Percentiles rank a stretch among this genome's conserved stretches.
These are phyloP conservation scores for Girardinichthys multiradiatus DNA, from an alignment of 2,113 vertebrate species.

Conservation along the genomic window DNA sequence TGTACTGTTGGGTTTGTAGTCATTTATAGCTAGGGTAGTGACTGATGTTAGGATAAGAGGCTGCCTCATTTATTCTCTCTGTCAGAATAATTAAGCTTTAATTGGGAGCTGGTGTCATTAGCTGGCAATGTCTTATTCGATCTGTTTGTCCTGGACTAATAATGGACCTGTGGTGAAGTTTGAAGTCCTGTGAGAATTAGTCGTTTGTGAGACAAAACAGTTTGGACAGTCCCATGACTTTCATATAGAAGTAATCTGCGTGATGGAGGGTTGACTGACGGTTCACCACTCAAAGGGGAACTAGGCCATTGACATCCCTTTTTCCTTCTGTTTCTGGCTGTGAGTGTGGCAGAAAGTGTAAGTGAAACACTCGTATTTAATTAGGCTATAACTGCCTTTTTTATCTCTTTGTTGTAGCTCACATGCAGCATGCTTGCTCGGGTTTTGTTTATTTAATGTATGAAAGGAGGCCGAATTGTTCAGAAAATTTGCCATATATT, in stretches of 20 bases:
- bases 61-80: constrained; percentile 25
- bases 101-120: constrained; percentile 11
- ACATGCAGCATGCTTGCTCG: constrained; percentile 1
- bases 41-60: constrained; percentile 7
- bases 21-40: constrained; percentile 7
- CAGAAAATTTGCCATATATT: constrained; percentile 14
- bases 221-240: constrained; percentile 12
- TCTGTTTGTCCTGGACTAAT: constrained; percentile 1
- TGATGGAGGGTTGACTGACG: constrained; percentile 33
- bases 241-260: constrained; percentile 11
- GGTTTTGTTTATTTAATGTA: constrained; percentile 13
- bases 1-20: constrained; percentile 10
- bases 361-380: constrained; percentile 38
- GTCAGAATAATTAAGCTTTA: background rate
- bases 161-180: background rate
- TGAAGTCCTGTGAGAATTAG: background rate
- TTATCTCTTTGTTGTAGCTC: constrained; percentile 2
- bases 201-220: background rate
- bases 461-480: constrained; percentile 9
- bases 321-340: constrained; percentile 58
- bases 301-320: constrained; percentile 72
- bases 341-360: constrained; percentile 29
- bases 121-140: constrained; percentile 7
- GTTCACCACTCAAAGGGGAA: constrained; percentile 75
- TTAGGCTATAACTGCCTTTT: constrained; percentile 1